phyloP scores from a whole-genome alignment of 1,140 invertebrate genomes.

The Lysiphlebus fabarum region DNA sequence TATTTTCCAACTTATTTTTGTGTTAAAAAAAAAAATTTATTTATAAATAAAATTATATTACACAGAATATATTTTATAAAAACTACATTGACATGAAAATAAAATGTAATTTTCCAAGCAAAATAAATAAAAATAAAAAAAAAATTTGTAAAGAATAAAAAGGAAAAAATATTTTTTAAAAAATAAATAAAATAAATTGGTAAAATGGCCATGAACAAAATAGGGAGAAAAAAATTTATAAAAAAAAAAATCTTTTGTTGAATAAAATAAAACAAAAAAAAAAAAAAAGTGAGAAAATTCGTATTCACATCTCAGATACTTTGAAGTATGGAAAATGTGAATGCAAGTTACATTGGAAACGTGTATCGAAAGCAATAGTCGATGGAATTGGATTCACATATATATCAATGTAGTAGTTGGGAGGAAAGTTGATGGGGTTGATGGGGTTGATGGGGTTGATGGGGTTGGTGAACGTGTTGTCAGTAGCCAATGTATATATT shows the following conservation, averaged over 20 bases:
- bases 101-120: neutral
- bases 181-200: constrained; percentile 4
- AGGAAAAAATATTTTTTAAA: constrained; percentile 8
- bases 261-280: too few species aligned
- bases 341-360: constrained; percentile 2
- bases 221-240: neutral
- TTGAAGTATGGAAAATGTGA: constrained; percentile 7
- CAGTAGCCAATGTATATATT: constrained; percentile 14
- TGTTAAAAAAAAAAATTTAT: too few species aligned
- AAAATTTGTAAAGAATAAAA: neutral
- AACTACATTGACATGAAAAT: neutral
- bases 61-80: neutral
- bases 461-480: constrained; percentile 5
- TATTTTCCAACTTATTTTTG: too few species aligned
- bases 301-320: constrained; percentile 10
- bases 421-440: neutral
- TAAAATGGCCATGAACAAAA: neutral
- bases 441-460: neutral
- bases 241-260: neutral
- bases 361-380: neutral
- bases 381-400: neutral
- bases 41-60: constrained; percentile 1
- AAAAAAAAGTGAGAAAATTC: neutral
- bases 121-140: neutral
- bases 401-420: neutral